phyloP scores from a whole-genome alignment of 2,113 vertebrate species.

The Heterochromis multidens region DNA sequence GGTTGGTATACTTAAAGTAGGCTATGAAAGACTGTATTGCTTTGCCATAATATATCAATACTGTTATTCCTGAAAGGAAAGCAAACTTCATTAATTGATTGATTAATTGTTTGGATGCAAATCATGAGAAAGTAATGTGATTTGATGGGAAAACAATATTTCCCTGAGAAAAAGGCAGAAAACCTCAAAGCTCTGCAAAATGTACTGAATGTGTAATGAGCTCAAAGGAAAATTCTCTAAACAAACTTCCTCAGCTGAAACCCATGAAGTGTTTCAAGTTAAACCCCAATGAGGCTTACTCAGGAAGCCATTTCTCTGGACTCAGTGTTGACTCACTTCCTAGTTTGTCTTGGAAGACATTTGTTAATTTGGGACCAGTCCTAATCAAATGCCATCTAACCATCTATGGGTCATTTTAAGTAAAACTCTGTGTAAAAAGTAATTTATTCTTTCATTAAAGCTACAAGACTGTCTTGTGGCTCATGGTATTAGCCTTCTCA shows the following conservation, averaged over 20 bases:
- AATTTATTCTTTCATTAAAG: not conserved
- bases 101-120: not conserved
- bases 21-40: not conserved
- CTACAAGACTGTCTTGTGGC: not conserved
- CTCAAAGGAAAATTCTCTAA: not conserved
- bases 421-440: not conserved
- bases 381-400: not conserved
- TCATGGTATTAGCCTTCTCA: not conserved
- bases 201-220: not conserved
- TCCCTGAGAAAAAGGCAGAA: slow-evolving; percentile 1
- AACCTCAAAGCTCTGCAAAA: not conserved
- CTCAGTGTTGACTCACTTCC: slow-evolving; percentile 5
- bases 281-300: slow-evolving; percentile 6
- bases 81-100: not conserved
- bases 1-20: not conserved
- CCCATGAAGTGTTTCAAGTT: not conserved
- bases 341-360: not conserved
- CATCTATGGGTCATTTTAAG: not conserved
- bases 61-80: not conserved
- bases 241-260: slow-evolving; percentile 5
- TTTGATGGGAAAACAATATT: not conserved
- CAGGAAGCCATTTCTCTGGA: not conserved
- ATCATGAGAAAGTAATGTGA: not conserved
- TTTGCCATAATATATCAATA: not conserved
- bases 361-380: not conserved